Percentiles rank a stretch among this genome's conserved stretches.
Evolutionary conservation across 2,888 invertebrate species (phyloP).

Genomic region (Phengaris alcon): DNA sequence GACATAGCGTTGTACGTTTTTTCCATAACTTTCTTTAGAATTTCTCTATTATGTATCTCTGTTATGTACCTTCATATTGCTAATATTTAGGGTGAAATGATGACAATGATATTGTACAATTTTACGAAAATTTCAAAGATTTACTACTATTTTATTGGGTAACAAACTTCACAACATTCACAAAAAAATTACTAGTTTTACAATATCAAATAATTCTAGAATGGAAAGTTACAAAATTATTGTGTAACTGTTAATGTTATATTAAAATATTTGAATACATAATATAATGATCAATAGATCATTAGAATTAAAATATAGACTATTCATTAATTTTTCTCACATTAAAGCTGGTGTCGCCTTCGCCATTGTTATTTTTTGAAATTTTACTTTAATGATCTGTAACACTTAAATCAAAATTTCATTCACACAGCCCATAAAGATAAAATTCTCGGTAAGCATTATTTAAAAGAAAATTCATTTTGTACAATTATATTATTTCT

Average conservation of each 20-base stretch:
- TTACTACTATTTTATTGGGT: too few relatives aligned
- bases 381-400: slow-evolving; percentile 26
- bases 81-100: neutral
- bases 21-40: neutral
- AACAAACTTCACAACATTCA: neutral
- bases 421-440: slow-evolving; percentile 22
- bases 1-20: neutral
- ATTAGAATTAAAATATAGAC: slow-evolving; percentile 26
- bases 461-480: slow-evolving; percentile 18
- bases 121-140: too few relatives aligned
- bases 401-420: slow-evolving; percentile 27
- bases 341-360: slow-evolving; percentile 20
- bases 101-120: neutral
- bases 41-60: neutral
- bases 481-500: neutral
- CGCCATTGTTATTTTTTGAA: slow-evolving; percentile 24
- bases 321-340: slow-evolving; percentile 23
- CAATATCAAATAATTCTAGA: neutral
- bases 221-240: neutral
- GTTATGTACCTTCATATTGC: neutral
- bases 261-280: slow-evolving; percentile 34
- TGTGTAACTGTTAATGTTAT: neutral
- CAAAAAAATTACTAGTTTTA: neutral
- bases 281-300: slow-evolving; percentile 16
- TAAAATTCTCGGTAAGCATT: slow-evolving; percentile 2